Evolutionary conservation across 2,888 invertebrate genomes (phyloP).

Genomic region (Carcina quercana): DNA sequence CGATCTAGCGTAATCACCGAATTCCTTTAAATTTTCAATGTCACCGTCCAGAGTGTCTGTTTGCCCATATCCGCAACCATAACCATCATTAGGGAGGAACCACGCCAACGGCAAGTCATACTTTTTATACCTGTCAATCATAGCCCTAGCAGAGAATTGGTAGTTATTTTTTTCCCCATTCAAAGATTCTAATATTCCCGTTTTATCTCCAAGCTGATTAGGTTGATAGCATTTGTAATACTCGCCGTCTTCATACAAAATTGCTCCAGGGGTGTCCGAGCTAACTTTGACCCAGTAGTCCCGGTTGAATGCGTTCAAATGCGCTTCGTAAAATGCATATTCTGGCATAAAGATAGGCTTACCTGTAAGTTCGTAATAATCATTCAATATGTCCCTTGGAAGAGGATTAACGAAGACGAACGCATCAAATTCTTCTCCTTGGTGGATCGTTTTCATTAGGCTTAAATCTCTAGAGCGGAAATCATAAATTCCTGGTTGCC

Average conservation of each 20-base stretch:
- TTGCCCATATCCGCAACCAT: slow-evolving; percentile 63
- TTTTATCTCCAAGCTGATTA: slow-evolving; percentile 38
- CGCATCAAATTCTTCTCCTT: slow-evolving; percentile 45
- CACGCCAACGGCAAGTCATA: slow-evolving; percentile 61
- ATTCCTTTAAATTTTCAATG: slow-evolving; percentile 50
- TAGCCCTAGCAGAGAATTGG: slow-evolving; percentile 63
- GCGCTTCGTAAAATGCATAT: slow-evolving; percentile 60
- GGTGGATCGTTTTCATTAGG: slow-evolving; percentile 33
- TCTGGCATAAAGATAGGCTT: slow-evolving; percentile 55
- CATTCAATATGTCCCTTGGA: slow-evolving; percentile 45
- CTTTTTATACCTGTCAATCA: slow-evolving; percentile 56
- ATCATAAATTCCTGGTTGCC: slow-evolving; percentile 54
- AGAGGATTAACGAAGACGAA: slow-evolving; percentile 49
- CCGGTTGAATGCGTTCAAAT: slow-evolving; percentile 60
- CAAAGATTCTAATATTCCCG: slow-evolving; percentile 55
- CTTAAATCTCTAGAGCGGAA: slow-evolving; percentile 35
- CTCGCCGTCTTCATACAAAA: slow-evolving; percentile 54
- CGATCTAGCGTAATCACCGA: slow-evolving; percentile 42
- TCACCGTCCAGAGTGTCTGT: slow-evolving; percentile 54
- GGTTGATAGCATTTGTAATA: slow-evolving; percentile 58
- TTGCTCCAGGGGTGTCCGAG: slow-evolving; percentile 32
- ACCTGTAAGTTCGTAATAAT: slow-evolving; percentile 61
- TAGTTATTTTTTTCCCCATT: slow-evolving; percentile 63
- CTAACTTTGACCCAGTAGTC: slow-evolving; percentile 60
- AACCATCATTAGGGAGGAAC: slow-evolving; percentile 65